phyloP scores from a whole-genome alignment of 2,797 vertebrate genomes.

The Acanthurus lineatus region DNA sequence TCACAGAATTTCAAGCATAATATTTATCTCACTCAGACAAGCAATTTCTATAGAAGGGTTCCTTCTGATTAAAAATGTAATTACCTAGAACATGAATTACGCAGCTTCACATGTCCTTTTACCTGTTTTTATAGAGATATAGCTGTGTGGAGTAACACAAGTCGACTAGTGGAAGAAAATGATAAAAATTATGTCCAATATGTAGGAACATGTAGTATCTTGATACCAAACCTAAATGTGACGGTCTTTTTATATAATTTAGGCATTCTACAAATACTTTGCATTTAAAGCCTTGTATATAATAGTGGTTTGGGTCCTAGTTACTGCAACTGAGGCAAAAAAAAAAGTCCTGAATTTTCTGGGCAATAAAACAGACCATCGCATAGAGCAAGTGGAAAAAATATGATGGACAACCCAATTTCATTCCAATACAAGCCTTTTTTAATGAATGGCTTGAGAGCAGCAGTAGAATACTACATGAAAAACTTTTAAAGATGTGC shows the following conservation, averaged over 20 bases:
- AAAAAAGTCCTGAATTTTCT: background rate
- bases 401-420: background rate
- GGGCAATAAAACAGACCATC: conserved; percentile 3
- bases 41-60: background rate
- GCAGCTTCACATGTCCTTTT: background rate
- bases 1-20: background rate
- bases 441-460: background rate
- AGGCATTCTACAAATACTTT: background rate
- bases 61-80: background rate
- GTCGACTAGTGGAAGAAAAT: background rate
- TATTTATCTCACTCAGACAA: conserved; percentile 49
- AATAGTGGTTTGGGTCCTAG: background rate
- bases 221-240: background rate
- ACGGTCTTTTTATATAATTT: background rate
- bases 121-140: background rate
- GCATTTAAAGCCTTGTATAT: background rate
- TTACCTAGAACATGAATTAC: background rate
- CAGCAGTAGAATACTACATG: background rate
- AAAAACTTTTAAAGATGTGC: background rate
- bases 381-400: background rate
- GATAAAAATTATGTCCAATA: accelerated
- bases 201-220: background rate
- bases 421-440: background rate
- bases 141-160: background rate
- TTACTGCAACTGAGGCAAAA: background rate